Evolutionary conservation across 2,113 vertebrate species (phyloP).

Genomic region (Leptobrachium ailaonicum): DNA sequence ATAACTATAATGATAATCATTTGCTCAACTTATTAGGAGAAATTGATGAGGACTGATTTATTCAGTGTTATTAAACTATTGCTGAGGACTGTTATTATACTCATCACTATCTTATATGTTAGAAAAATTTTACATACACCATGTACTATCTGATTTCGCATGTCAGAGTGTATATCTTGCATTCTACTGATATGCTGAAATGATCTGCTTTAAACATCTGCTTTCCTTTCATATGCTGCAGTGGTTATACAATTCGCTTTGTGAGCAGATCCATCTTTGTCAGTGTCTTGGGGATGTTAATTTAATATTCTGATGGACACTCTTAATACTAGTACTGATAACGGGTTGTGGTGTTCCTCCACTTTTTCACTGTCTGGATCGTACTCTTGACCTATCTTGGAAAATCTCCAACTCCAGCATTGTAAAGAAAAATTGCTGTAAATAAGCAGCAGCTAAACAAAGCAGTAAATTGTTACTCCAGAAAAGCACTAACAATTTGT

Average conservation of each 20-base stretch:
- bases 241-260: conserved; percentile 13
- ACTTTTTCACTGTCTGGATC: neutral
- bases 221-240: conserved; percentile 21
- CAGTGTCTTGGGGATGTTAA: conserved; percentile 12
- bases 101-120: conserved; percentile 26
- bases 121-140: conserved; percentile 37
- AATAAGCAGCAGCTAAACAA: no score
- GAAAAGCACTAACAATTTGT: no score
- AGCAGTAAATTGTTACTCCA: no score
- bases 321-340: neutral
- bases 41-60: no score
- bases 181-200: conserved; percentile 49
- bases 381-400: neutral
- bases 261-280: conserved; percentile 36
- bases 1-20: no score
- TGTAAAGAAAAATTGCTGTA: no score
- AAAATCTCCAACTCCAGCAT: no score
- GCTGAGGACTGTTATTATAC: no score
- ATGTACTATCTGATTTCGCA: conserved; percentile 30
- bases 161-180: conserved; percentile 49
- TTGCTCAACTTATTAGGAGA: no score
- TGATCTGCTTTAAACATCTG: conserved; percentile 11
- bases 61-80: no score
- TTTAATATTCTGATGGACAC: conserved; percentile 12
- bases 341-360: neutral